Percentiles rank a stretch among this genome's conserved stretches.
These are phyloP conservation scores for Ypsolopha sequella DNA, from an alignment of 2,888 invertebrate species.

Conservation along the genomic window DNA sequence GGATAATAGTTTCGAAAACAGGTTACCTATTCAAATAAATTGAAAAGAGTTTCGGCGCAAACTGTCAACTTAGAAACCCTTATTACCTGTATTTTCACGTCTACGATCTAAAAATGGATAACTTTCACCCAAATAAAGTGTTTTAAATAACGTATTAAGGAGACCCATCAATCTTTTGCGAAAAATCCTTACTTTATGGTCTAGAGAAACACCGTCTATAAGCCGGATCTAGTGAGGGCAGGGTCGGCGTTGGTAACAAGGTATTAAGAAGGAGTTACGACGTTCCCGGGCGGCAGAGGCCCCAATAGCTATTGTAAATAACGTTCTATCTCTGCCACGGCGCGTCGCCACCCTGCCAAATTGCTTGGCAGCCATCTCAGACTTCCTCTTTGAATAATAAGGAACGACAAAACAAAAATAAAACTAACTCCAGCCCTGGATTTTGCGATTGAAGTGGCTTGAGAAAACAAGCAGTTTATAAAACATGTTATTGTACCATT, in stretches of 20 bases:
- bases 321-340: slow-evolving; percentile 50
- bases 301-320: slow-evolving; percentile 57
- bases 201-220: neutral
- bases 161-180: neutral
- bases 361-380: slow-evolving; percentile 63
- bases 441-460: neutral
- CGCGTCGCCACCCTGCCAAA: slow-evolving; percentile 47
- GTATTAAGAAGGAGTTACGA: slow-evolving; percentile 62
- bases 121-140: too few species aligned
- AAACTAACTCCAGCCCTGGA: slow-evolving; percentile 25
- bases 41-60: too few species aligned
- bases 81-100: too few species aligned
- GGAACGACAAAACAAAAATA: slow-evolving; percentile 46
- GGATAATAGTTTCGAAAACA: too few species aligned
- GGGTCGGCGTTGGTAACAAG: slow-evolving; percentile 27
- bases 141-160: too few species aligned
- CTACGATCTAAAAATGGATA: too few species aligned
- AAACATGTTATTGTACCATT: neutral
- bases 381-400: slow-evolving; percentile 63
- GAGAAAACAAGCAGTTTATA: slow-evolving; percentile 1
- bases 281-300: slow-evolving; percentile 22
- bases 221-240: neutral
- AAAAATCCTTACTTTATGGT: slow-evolving; percentile 2
- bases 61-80: too few species aligned
- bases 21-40: too few species aligned